Percentiles rank a stretch among this genome's conserved stretches.
phyloP scores from a whole-genome alignment of 2,113 vertebrate species.

The Pan paniscus region DNA sequence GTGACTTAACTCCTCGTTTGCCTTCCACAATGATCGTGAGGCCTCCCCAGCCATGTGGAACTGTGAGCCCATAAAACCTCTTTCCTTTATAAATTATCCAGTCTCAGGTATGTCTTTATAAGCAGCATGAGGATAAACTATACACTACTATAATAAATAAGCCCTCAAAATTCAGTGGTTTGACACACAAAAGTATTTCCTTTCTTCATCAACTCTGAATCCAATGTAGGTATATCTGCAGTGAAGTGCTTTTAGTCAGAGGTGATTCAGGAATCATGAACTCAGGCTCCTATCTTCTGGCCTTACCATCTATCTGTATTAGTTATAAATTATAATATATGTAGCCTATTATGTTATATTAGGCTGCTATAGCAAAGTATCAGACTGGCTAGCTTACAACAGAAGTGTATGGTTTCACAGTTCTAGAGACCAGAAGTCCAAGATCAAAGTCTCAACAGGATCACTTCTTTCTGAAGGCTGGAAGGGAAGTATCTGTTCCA shows the following conservation, averaged over 20 bases:
- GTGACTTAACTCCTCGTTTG: no score
- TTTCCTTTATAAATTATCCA: no score
- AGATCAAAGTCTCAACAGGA: neutral
- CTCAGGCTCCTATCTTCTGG: neutral
- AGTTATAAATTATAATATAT: no score
- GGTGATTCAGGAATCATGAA: neutral
- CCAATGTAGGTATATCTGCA: neutral
- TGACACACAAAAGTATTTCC: neutral
- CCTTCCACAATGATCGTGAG: no score
- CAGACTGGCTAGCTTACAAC: neutral
- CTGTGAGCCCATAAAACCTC: no score
- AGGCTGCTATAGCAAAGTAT: neutral
- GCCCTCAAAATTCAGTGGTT: neutral
- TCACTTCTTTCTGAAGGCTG: neutral
- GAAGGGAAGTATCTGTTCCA: neutral
- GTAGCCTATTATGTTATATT: no score
- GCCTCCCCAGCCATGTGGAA: no score
- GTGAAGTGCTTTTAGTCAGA: neutral
- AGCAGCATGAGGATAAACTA: no score
- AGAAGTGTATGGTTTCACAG: neutral
- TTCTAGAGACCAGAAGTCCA: neutral
- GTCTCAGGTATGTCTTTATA: no score
- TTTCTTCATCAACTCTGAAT: neutral
- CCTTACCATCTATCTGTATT: neutral
- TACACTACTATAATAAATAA: neutral